Conservation (phyloP, 2,888 invertebrate species). For the Pyrocoelia pectoralis region DNA sequence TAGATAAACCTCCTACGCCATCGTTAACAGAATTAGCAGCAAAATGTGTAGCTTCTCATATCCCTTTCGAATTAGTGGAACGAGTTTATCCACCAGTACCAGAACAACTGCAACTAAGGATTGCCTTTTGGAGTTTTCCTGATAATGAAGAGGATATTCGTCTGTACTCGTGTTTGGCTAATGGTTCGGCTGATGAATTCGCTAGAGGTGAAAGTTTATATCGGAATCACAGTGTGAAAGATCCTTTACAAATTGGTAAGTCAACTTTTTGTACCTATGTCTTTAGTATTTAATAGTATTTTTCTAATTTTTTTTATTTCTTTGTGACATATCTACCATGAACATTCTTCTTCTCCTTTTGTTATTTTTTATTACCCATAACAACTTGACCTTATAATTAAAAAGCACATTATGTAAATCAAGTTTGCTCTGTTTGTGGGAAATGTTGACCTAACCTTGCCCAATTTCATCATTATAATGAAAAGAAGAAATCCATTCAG, state of each 20-base stretch:
- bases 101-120: constrained; percentile 95
- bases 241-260: constrained; percentile 88
- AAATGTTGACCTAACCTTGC: too few species aligned
- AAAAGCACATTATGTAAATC: too few species aligned
- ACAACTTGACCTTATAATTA: too few species aligned
- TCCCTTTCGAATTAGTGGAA: constrained; percentile 98
- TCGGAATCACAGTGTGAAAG: constrained; percentile 86
- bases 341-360: too few species aligned
- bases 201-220: constrained; percentile 92
- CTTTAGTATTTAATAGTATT: too few species aligned
- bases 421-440: too few species aligned
- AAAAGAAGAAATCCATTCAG: too few species aligned
- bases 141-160: constrained; percentile 99
- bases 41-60: constrained; percentile 92
- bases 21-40: constrained; percentile 92
- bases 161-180: constrained; percentile 96
- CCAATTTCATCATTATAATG: too few species aligned
- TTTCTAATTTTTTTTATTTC: too few species aligned
- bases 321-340: too few species aligned
- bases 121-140: constrained; percentile 99
- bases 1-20: constrained; percentile 60
- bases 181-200: constrained; percentile 97
- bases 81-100: constrained; percentile 96
- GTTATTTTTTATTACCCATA: too few species aligned
- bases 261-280: constrained; percentile 19